Percentiles rank a stretch among this genome's conserved stretches.
Conservation (phyloP, 1,140 invertebrate genomes). For the Pseudomyrmex pallidus region DNA sequence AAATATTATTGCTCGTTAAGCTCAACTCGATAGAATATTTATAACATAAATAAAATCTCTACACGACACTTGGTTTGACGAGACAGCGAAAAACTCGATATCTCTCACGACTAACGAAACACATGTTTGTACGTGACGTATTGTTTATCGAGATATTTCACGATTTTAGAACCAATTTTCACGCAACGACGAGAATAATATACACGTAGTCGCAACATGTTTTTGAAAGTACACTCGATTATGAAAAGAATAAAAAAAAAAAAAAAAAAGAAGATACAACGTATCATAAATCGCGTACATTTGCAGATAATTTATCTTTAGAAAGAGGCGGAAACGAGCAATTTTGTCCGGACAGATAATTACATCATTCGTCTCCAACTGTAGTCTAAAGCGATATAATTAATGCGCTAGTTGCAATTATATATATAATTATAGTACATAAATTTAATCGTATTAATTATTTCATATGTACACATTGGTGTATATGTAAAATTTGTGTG, state of each 20-base stretch:
- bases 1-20: not conserved
- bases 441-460: too few relatives aligned
- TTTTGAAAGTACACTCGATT: not conserved
- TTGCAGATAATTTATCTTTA: not conserved
- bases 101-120: not conserved
- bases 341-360: slow-evolving; percentile 10
- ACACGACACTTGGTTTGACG: not conserved
- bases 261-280: not conserved
- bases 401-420: too few relatives aligned
- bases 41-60: not conserved
- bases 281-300: slow-evolving; percentile 30
- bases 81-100: not conserved
- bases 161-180: slow-evolving; percentile 14
- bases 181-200: not conserved
- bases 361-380: too few relatives aligned
- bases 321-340: not conserved
- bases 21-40: slow-evolving; percentile 5
- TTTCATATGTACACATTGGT: too few relatives aligned
- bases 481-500: too few relatives aligned
- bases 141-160: not conserved
- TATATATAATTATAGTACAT: too few relatives aligned
- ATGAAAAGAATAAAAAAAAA: not conserved
- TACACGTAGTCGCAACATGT: not conserved
- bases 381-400: too few relatives aligned
- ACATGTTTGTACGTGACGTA: not conserved